These are phyloP conservation scores for Pteronura brasiliensis DNA, from an alignment of 2,113 vertebrate species.

Conservation along the genomic window DNA sequence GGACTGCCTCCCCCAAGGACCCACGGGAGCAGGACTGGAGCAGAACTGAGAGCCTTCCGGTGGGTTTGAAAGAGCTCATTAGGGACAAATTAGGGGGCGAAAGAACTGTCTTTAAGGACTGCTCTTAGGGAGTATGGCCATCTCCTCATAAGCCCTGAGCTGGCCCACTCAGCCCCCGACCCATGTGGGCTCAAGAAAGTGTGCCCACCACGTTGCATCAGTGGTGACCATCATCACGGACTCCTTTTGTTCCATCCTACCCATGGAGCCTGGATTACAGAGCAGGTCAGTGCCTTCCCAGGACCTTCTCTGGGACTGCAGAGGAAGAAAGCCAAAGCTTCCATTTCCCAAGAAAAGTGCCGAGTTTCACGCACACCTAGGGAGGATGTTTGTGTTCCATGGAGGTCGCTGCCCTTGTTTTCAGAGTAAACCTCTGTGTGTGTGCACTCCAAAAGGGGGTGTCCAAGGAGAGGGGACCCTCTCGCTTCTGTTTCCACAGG, in stretches of 20 bases:
- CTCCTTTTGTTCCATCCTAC: neutral
- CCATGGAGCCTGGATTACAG: neutral
- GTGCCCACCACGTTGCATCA: neutral
- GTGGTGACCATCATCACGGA: neutral
- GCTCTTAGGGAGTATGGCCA: neutral
- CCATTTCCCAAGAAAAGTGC: neutral
- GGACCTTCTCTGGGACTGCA: neutral
- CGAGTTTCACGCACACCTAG: neutral
- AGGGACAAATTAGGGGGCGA: neutral
- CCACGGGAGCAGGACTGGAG: neutral
- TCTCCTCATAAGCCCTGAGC: neutral
- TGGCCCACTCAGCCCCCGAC: neutral
- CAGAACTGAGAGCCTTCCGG: neutral
- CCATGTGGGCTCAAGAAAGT: neutral
- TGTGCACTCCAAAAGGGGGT: neutral
- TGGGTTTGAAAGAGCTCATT: neutral
- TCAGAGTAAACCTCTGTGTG: conserved; percentile 17
- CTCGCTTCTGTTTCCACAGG: neutral
- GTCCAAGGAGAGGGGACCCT: neutral
- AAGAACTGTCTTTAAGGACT: neutral
- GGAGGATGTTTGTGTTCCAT: neutral
- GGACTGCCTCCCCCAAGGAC: too few species aligned
- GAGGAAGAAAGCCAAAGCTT: neutral
- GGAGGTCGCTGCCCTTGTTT: neutral
- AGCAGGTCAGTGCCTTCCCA: conserved; percentile 39